Conservation (phyloP, 2,888 invertebrate genomes). For the Syrphus vitripennis region DNA sequence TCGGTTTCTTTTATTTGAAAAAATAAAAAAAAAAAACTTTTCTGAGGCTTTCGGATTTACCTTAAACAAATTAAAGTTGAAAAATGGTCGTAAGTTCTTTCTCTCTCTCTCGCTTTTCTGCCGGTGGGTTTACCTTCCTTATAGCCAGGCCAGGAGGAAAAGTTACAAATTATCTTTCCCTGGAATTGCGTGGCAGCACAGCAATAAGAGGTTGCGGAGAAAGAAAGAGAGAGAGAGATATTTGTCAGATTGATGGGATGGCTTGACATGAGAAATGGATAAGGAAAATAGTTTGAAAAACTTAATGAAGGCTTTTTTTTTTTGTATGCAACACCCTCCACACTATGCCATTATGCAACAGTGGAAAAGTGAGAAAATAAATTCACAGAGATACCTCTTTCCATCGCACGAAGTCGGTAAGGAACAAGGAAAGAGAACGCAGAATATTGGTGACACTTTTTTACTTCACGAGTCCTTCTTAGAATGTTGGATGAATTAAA, state of each 20-base stretch:
- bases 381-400: neutral
- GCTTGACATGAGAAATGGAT: constrained; percentile 47
- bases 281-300: constrained; percentile 16
- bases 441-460: neutral
- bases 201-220: neutral
- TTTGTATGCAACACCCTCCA: constrained; percentile 9
- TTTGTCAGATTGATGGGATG: constrained; percentile 46
- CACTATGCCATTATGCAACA: neutral
- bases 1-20: constrained; percentile 35
- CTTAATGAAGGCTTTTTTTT: constrained; percentile 27
- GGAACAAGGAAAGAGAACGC: neutral
- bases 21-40: constrained; percentile 19
- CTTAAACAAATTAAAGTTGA: constrained; percentile 68
- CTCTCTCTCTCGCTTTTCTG: neutral
- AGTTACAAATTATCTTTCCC: constrained; percentile 57
- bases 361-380: neutral
- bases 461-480: neutral
- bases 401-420: too few species aligned
- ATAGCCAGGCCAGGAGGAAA: too few species aligned
- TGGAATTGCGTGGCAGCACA: constrained; percentile 10
- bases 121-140: too few species aligned
- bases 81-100: constrained; percentile 60
- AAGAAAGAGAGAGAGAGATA: constrained; percentile 14
- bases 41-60: constrained; percentile 23
- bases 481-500: neutral